These are phyloP conservation scores for Pheosia gnoma DNA, from an alignment of 2,888 invertebrate species.

Conservation along the genomic window DNA sequence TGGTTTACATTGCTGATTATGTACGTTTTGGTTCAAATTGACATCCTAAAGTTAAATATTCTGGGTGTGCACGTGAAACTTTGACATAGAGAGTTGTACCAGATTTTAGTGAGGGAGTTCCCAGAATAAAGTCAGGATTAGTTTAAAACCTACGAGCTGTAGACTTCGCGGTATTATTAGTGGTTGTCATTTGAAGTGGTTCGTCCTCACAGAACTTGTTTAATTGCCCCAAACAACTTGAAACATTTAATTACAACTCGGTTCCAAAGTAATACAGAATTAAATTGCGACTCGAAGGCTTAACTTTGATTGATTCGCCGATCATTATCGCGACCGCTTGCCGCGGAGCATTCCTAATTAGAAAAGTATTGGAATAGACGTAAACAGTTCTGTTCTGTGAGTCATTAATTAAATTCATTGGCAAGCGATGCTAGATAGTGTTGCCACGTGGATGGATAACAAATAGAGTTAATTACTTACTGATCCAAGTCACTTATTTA, in stretches of 20 bases:
- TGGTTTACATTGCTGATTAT: neutral
- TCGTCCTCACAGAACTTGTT: neutral
- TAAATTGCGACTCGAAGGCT: neutral
- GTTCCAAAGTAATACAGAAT: constrained; percentile 7
- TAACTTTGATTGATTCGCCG: constrained; percentile 9
- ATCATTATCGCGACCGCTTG: neutral
- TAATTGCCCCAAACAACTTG: neutral
- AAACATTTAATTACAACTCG: neutral
- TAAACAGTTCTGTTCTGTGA: neutral
- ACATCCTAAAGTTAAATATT: too few relatives aligned
- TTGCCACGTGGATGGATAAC: neutral
- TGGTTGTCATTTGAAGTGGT: neutral
- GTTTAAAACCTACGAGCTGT: too few relatives aligned
- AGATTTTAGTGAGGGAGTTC: too few relatives aligned
- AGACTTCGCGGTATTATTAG: neutral
- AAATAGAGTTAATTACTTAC: neutral
- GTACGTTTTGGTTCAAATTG: too few relatives aligned
- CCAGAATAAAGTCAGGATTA: too few relatives aligned
- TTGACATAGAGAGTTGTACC: too few relatives aligned
- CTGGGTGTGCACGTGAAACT: too few relatives aligned
- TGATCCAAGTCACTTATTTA: neutral
- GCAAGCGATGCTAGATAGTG: neutral
- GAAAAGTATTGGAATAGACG: neutral
- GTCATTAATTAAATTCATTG: neutral
- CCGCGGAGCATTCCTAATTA: neutral